Percentiles rank a stretch among this genome's conserved stretches.
Evolutionary conservation across 2,888 invertebrate species (phyloP).

Genomic region (Polyommatus icarus): DNA sequence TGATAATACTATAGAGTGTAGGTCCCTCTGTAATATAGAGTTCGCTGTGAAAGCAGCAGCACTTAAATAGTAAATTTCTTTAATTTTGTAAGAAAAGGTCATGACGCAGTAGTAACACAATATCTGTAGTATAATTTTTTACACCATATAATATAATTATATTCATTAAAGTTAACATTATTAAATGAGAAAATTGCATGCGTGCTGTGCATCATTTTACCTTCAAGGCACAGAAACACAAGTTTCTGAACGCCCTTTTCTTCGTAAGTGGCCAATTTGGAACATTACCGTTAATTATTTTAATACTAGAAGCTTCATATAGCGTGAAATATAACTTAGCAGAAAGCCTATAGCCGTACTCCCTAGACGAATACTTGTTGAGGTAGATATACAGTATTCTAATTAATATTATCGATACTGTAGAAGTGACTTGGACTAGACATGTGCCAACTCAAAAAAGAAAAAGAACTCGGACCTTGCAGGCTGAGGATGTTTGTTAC

Average conservation of each 20-base stretch:
- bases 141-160: too few relatives aligned
- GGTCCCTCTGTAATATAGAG: too few relatives aligned
- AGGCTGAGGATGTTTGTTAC: too few relatives aligned
- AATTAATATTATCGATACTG: background rate
- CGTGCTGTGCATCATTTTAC: background rate
- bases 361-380: background rate
- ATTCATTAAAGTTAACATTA: too few relatives aligned
- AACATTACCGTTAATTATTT: background rate
- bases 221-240: background rate
- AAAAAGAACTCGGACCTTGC: too few relatives aligned
- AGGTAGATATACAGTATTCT: constrained; percentile 21
- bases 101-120: too few relatives aligned
- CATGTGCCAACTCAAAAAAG: background rate
- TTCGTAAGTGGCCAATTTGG: background rate
- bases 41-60: too few relatives aligned
- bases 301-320: background rate
- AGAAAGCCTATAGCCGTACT: background rate
- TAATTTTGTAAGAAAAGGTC: too few relatives aligned
- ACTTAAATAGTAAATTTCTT: too few relatives aligned
- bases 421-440: background rate
- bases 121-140: too few relatives aligned
- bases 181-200: background rate
- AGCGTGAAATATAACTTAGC: background rate
- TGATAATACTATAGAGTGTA: too few relatives aligned
- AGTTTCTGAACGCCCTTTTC: too few relatives aligned